Evolutionary conservation across 2,888 invertebrate species (phyloP), one percentile per base, ranked within the genome.

Genomic region (Nineta flava): DNA sequence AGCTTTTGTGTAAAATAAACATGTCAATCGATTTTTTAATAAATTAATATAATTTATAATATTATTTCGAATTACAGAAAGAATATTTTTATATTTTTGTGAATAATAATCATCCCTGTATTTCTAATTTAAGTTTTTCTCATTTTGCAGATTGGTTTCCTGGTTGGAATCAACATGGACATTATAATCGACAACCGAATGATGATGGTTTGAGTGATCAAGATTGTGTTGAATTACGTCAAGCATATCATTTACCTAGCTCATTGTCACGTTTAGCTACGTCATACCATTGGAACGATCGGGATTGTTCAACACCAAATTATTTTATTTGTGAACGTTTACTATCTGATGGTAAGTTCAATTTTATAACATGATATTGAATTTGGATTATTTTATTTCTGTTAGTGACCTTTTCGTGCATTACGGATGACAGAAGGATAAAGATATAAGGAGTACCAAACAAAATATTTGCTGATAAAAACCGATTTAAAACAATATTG

Each of bases 201-300:
- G 87, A 87, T 62, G 87, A 87, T 60, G 86, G 86, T 1, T 74
- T 84, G 10, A 82, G 84, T 17, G 77, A 80, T 5, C 85, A 87
- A 63, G 86, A 87, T 66, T 88, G 87, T 65, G 82, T 87, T 50
- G 87, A 88, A 62, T 72, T 83, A 7, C 67, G 87, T 9, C 68
- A 81, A 44, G 71, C 75, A 54, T 86, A 82, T 62, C 74, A 77
- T 2, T 69, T 77, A 31, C 75, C 77, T 0, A 60, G 66, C 5
- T 62, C 67, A 47, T 62, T 67, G 5, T 63, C 65, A 19, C 65
- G 68, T 47, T 60, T 72, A 1, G 68, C 79, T 0, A 65, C 71
- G 16, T 73, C 75, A 54, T 85, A 80, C 66, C 83, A 79, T 76
- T 87, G 87, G 87, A 88, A 88, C 62, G 87, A 87, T 61, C 63